Percentiles rank a stretch among this genome's conserved stretches.
Conservation (phyloP, 2,888 invertebrate species). For the Oscheius myriophilus region DNA sequence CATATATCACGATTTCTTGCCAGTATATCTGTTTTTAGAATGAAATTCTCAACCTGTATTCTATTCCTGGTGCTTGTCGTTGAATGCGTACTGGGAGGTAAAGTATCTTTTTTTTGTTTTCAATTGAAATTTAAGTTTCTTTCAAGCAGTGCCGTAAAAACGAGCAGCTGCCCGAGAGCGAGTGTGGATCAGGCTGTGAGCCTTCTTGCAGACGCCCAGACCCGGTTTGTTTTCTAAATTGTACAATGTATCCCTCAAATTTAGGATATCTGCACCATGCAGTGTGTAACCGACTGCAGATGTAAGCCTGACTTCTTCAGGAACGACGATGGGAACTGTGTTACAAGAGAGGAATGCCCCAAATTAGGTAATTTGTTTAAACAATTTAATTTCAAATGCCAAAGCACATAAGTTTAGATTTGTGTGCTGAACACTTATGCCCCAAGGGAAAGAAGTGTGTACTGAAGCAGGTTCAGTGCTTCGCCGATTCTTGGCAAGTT, state of each 20-base stretch:
- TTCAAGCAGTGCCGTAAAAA: too few relatives aligned
- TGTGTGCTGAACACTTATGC: constrained; percentile 3
- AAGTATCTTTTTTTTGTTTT: too few relatives aligned
- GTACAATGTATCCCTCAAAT: background rate
- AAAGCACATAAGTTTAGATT: too few relatives aligned
- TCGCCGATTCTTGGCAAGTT: constrained; percentile 21
- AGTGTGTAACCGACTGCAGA: constrained; percentile 18
- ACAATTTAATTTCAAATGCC: too few relatives aligned
- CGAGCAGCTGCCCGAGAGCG: too few relatives aligned
- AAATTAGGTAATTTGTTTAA: too few relatives aligned
- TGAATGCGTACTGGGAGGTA: too few relatives aligned
- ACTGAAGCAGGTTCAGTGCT: constrained; percentile 24
- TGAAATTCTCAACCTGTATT: too few relatives aligned
- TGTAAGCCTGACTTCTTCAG: constrained; percentile 12
- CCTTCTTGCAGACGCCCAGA: constrained; percentile 9
- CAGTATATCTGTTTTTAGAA: too few relatives aligned
- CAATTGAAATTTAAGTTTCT: too few relatives aligned
- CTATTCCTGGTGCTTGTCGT: too few relatives aligned
- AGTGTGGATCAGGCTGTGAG: constrained; percentile 20
- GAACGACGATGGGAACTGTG: constrained; percentile 8
- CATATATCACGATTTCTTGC: too few relatives aligned
- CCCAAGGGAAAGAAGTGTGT: constrained; percentile 16
- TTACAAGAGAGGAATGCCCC: constrained; percentile 3
- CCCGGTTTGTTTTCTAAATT: constrained; percentile 5
- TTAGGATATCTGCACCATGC: constrained; percentile 14